A percentile compares a stretch with the other conserved stretches of the same genome.
Conservation (phyloP, 2,797 vertebrate species). For the Alectoris magna region DNA sequence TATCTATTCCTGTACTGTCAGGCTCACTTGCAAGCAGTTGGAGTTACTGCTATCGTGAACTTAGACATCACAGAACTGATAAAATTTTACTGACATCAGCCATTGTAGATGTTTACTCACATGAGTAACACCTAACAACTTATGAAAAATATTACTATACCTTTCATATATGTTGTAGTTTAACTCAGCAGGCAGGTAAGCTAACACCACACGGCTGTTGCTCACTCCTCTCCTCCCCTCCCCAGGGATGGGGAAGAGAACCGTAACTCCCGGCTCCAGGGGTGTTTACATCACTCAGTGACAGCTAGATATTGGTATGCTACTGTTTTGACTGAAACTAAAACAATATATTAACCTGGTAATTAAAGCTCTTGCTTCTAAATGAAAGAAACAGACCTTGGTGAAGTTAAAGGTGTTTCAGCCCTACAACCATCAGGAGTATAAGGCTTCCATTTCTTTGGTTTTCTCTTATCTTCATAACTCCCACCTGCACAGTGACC, state of each 20-base stretch:
- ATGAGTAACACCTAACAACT: not conserved
- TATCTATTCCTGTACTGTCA: not conserved
- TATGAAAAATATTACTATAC: not conserved
- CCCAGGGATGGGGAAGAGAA: no score
- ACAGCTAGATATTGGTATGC: no score
- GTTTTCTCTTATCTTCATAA: not conserved
- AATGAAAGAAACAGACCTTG: not conserved
- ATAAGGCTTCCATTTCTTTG: not conserved
- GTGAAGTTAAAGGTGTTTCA: not conserved
- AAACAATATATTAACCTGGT: not conserved
- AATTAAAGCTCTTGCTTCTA: not conserved
- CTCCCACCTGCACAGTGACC: not conserved
- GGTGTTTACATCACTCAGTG: no score
- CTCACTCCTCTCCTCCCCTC: no score
- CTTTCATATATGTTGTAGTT: not conserved
- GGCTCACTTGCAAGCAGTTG: not conserved
- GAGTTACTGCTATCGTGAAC: not conserved
- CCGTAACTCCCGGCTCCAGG: no score
- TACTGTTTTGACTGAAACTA: no score
- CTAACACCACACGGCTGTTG: no score
- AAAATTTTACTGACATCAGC: not conserved
- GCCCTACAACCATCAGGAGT: not conserved
- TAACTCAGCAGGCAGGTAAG: no score
- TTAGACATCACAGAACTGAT: not conserved
- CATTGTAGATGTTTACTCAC: not conserved